Base-by-base conservation (phyloP, 30 jellyfish, hydroid and myxozoan genomes). In the Aurelia sp. region DNA sequence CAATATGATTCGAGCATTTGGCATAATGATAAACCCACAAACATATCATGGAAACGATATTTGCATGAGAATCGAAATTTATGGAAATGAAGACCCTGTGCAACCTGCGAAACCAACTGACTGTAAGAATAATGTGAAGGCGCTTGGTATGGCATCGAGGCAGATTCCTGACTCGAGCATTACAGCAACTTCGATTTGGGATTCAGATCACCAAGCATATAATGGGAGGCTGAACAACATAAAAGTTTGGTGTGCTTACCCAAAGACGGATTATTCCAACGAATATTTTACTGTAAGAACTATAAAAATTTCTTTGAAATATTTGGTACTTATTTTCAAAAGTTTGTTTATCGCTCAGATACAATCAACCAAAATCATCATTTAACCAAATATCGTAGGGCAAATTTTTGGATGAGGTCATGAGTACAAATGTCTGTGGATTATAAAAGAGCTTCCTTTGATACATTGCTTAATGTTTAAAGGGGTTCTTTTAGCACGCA, bases 11-110 rank as follows among this genome's bases (percentile, higher is more conserved):
- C 66, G 37, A 12, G 84, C 87, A 37, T 59, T 76, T 41, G 82
- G 71, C 44, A 19, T 87, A 4, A 64, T 64, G 57, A 72, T 87
- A 21, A 71, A 51, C 37, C 96, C 96, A 41, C 87, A 65, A 31
- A 37, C 86, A 13, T 78, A 72, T 53, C 80, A 71, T 41, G 96
- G 96, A 35, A 87, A 76, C 35, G 96, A 87, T 50, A 69, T 77
- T 23, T 87, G 96, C 47, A 40, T 87, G 86, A 52, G 96, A 41
- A 71, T 76, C 44, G 96, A 87, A 53, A 63, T 87, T 21, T 87
- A 84, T 35, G 93, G 93, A 6, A n/a, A n/a, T 20, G 86, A 78
- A 2, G 76, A 58, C 37, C 64, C 74, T 9, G 19, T 52, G 33
- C 76, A 76, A 41, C 86, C 86, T 17, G 76, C 86, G 15, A 76